Evolutionary conservation across 2,797 vertebrate species (phyloP).

Genomic region (Ptychadena robeensis): DNA sequence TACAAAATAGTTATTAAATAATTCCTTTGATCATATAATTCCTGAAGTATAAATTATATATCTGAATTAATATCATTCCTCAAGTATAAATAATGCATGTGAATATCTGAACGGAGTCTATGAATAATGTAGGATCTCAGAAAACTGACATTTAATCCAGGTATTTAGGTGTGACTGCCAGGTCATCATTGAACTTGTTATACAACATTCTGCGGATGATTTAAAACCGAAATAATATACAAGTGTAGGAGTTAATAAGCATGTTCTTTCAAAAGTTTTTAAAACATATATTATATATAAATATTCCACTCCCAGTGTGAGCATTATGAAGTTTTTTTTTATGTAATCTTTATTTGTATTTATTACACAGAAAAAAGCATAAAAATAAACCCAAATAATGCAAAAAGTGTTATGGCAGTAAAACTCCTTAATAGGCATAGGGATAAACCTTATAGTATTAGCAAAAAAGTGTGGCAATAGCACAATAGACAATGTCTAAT

Average conservation of each 20-base stretch:
- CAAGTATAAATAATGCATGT: background rate
- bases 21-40: background rate
- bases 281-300: background rate
- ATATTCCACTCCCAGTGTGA: background rate
- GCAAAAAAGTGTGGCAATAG: too few species aligned
- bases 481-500: too few species aligned
- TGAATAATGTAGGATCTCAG: background rate
- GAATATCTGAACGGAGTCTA: background rate
- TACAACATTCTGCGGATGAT: constrained; percentile 25
- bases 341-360: too few species aligned
- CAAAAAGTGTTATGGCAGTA: too few species aligned
- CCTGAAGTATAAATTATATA: background rate
- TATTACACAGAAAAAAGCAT: too few species aligned
- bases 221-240: background rate
- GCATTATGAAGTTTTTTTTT: background rate
- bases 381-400: too few species aligned
- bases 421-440: too few species aligned
- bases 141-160: background rate
- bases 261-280: background rate
- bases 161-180: constrained; percentile 14
- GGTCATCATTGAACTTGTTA: constrained; percentile 1
- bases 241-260: background rate
- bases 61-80: background rate
- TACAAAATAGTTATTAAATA: background rate
- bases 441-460: too few species aligned